Percentiles rank a stretch among this genome's conserved stretches.
These are phyloP conservation scores for Dynastes tityus DNA, from an alignment of 2,888 invertebrate species.

Conservation along the genomic window DNA sequence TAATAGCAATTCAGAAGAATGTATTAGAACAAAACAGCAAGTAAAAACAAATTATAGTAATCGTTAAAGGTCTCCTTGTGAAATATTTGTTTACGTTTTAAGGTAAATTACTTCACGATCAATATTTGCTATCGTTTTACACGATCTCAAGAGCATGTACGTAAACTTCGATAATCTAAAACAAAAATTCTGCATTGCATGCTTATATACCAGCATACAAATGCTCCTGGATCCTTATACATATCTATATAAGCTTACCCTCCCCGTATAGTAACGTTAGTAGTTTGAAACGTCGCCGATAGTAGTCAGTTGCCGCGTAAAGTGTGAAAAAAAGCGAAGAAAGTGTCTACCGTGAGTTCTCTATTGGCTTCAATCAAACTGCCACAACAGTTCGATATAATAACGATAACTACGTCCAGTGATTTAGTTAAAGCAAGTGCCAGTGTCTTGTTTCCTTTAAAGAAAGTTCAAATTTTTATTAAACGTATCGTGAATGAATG, in stretches of 20 bases:
- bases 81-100: slow-evolving; percentile 10
- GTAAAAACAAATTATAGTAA: no score
- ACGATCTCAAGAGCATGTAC: slow-evolving; percentile 2
- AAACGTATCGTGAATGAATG: neutral
- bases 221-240: neutral
- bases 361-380: slow-evolving; percentile 1
- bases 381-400: neutral
- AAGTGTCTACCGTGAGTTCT: neutral
- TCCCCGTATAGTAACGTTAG: slow-evolving; percentile 23
- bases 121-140: slow-evolving; percentile 20
- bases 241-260: slow-evolving; percentile 31
- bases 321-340: slow-evolving; percentile 10
- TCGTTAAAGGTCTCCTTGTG: neutral
- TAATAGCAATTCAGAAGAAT: no score
- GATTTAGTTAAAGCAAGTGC: neutral
- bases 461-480: neutral
- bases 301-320: slow-evolving; percentile 24
- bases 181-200: slow-evolving; percentile 9
- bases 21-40: no score
- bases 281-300: slow-evolving; percentile 26
- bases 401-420: neutral
- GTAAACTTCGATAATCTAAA: slow-evolving; percentile 7
- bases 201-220: slow-evolving; percentile 14
- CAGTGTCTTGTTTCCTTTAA: neutral
- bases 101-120: neutral